phyloP scores from a whole-genome alignment of 2,797 vertebrate species.

The Miichthys miiuy region DNA sequence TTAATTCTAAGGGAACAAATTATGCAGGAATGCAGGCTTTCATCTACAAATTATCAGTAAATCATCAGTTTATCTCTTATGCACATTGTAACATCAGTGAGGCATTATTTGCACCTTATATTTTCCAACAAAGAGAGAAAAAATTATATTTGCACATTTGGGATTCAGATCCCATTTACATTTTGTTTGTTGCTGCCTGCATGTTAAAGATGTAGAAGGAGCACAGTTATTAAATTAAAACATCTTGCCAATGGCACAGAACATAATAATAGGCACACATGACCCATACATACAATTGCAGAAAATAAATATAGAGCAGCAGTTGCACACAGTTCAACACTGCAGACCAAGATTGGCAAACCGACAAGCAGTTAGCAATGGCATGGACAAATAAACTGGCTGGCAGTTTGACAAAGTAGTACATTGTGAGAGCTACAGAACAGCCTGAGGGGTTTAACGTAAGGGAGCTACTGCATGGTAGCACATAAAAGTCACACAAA shows the following conservation, averaged over 20 bases:
- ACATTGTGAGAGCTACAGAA: constrained; percentile 8
- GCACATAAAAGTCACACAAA: constrained; percentile 18
- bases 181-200: background rate
- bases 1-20: background rate
- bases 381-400: constrained; percentile 8
- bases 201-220: constrained; percentile 2
- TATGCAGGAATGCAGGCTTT: background rate
- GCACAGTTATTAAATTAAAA: background rate
- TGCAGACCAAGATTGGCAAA: constrained; percentile 8
- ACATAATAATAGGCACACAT: constrained; percentile 13
- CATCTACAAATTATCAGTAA: background rate
- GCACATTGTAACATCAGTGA: background rate
- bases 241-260: constrained; percentile 12
- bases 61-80: background rate
- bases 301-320: background rate
- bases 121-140: background rate
- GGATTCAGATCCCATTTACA: constrained; percentile 15
- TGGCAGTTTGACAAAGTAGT: constrained; percentile 32
- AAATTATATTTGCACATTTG: background rate
- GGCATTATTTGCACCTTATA: background rate
- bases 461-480: background rate
- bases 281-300: constrained; percentile 15
- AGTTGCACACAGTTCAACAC: constrained; percentile 1
- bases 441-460: constrained; percentile 11
- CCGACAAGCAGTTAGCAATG: constrained; percentile 9